These are phyloP conservation scores for Paradisaea rubra DNA, from an alignment of 2,113 vertebrate genomes.

Conservation along the genomic window DNA sequence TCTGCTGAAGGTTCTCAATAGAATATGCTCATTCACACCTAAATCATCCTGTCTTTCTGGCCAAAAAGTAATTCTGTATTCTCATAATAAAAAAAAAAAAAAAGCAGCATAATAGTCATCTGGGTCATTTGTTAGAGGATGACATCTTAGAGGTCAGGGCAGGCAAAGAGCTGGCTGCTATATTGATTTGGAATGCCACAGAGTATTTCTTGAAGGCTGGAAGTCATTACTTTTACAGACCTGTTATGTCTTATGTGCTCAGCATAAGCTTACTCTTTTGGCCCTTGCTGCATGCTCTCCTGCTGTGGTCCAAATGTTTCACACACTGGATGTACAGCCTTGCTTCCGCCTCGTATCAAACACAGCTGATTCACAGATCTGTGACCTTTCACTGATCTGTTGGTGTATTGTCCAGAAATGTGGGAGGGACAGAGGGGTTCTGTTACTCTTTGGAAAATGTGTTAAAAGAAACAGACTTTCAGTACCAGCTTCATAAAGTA, in stretches of 20 bases:
- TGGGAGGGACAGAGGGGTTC: slow-evolving; percentile 5
- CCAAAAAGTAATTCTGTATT: background rate
- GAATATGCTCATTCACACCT: background rate
- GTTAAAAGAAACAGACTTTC: slow-evolving; percentile 25
- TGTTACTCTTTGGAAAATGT: background rate
- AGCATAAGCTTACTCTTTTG: slow-evolving; percentile 30
- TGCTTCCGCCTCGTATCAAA: background rate
- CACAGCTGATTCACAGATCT: slow-evolving; percentile 19
- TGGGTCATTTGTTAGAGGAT: slow-evolving; percentile 12
- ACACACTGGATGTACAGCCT: background rate
- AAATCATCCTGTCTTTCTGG: background rate
- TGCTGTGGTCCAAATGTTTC: slow-evolving; percentile 44
- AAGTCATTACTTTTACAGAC: slow-evolving; percentile 47
- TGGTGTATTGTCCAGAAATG: background rate
- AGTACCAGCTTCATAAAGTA: background rate
- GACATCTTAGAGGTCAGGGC: slow-evolving; percentile 35
- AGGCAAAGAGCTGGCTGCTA: slow-evolving; percentile 3
- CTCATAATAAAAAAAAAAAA: background rate
- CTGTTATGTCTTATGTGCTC: slow-evolving; percentile 49
- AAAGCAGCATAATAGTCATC: background rate
- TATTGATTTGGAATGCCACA: slow-evolving; percentile 38
- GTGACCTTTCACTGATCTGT: background rate
- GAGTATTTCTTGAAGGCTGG: slow-evolving; percentile 32
- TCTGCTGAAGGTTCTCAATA: slow-evolving; percentile 43
- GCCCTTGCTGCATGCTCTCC: background rate